Conservation (phyloP, 2,113 vertebrate genomes). For the Camelus bactrianus region DNA sequence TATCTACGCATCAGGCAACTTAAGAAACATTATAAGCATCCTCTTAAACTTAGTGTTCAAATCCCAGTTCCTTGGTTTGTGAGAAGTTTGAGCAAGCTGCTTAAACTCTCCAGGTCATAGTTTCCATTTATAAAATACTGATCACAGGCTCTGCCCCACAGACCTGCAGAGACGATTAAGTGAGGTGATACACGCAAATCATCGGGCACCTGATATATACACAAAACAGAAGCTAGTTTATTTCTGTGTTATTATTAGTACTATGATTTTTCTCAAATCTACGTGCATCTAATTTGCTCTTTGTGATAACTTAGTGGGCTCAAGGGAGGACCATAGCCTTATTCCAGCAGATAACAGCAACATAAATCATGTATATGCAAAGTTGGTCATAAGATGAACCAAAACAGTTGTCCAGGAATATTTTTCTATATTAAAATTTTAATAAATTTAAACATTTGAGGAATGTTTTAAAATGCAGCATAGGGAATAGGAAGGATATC, state of each 20-base stretch:
- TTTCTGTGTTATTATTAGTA: neutral
- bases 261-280: neutral
- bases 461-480: neutral
- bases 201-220: neutral
- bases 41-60: neutral
- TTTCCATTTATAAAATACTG: conserved; percentile 15
- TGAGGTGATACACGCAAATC: neutral
- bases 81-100: neutral
- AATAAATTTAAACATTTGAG: neutral
- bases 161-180: neutral
- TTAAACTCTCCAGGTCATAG: neutral
- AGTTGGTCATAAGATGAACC: neutral
- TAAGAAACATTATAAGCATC: neutral
- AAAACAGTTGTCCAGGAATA: neutral
- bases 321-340: neutral
- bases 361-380: neutral
- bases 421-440: too few relatives aligned
- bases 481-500: neutral
- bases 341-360: neutral
- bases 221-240: neutral
- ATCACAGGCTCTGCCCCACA: neutral
- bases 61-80: neutral
- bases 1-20: neutral
- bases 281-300: neutral
- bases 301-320: neutral